Evolutionary conservation across 2,888 invertebrate species (phyloP), one percentile per base, ranked within the genome.

Genomic region (Mycogona germanica): DNA sequence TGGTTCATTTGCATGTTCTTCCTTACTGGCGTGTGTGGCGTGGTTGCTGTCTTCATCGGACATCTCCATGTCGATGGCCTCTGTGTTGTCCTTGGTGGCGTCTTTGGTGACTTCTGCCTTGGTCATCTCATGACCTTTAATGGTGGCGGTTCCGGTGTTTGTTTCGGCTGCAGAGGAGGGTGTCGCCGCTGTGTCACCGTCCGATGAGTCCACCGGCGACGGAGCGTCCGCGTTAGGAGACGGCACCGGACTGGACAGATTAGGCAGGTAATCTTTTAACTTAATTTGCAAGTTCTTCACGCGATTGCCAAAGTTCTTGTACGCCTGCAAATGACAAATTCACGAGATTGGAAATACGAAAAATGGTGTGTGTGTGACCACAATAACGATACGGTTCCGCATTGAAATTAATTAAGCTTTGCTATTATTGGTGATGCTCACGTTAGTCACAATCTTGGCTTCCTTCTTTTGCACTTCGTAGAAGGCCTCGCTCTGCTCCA

Each of bases 381-480:
- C n/a, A 35, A 12, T 12, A 29, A 28, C n/a, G n/a, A 23, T 7
- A 2, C 44, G 2, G n/a, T 2, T 44, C n/a, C 25, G 14, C n/a
- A 12, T 9, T 12, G n/a, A 32, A 32, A 32, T 32, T n/a, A 12
- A 32, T n/a, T 32, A n/a, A 32, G n/a, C 9, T 32, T 32, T 32
- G 35, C 9, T 32, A 32, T n/a, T n/a, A 12, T n/a, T 32, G n/a
- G 35, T 12, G 35, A 7, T 44, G 25, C 85, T 81, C 72, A 93
- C 95, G 76, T 87, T 91, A 56, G 87, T 87, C 26, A 96, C 95
- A 58, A 95, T 84, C 76, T 91, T 92, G 14, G 95, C 95, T 74
- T 97, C 96, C 5, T 87, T 85, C 57, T 85, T 77, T 68, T 96
- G 95, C 19, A 84, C 85, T 38, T 87, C 84, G 67, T 93, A 87